phyloP scores from a whole-genome alignment of 2,113 vertebrate genomes.

The Seriola dumerili region DNA sequence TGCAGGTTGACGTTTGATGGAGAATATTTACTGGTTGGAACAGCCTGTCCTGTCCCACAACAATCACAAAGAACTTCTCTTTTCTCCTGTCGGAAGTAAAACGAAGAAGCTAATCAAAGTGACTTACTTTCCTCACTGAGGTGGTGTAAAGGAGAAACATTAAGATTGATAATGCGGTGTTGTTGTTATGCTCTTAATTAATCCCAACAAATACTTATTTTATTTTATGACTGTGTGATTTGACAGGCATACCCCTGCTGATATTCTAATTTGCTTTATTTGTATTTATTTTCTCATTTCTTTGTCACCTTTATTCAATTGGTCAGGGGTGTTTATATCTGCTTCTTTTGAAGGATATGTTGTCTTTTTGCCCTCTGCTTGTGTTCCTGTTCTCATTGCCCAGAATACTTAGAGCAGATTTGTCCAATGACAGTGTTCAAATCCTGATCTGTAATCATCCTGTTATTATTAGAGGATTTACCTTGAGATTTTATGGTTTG shows the following conservation, averaged over 20 bases:
- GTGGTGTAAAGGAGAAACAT: slow-evolving; percentile 61
- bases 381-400: slow-evolving; percentile 12
- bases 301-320: slow-evolving; percentile 25
- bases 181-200: slow-evolving; percentile 48
- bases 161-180: slow-evolving; percentile 59
- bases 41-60: slow-evolving; percentile 40
- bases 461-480: slow-evolving; percentile 23
- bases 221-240: slow-evolving; percentile 68
- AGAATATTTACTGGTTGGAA: slow-evolving; percentile 39
- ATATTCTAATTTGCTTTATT: slow-evolving; percentile 61
- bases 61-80: slow-evolving; percentile 59
- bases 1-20: slow-evolving; percentile 43
- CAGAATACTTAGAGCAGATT: slow-evolving; percentile 29
- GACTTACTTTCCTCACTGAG: slow-evolving; percentile 48
- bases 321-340: slow-evolving; percentile 42
- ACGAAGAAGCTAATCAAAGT: slow-evolving; percentile 59
- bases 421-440: slow-evolving; percentile 4
- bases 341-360: slow-evolving; percentile 38
- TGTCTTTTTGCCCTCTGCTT: background rate
- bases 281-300: slow-evolving; percentile 69
- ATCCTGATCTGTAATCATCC: slow-evolving; percentile 24
- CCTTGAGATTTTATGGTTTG: slow-evolving; percentile 25
- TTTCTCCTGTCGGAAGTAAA: slow-evolving; percentile 52
- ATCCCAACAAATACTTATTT: slow-evolving; percentile 46
- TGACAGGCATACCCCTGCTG: slow-evolving; percentile 59